These are phyloP conservation scores for Tetrax tetrax DNA, from an alignment of 2,113 vertebrate genomes.

Conservation along the genomic window DNA sequence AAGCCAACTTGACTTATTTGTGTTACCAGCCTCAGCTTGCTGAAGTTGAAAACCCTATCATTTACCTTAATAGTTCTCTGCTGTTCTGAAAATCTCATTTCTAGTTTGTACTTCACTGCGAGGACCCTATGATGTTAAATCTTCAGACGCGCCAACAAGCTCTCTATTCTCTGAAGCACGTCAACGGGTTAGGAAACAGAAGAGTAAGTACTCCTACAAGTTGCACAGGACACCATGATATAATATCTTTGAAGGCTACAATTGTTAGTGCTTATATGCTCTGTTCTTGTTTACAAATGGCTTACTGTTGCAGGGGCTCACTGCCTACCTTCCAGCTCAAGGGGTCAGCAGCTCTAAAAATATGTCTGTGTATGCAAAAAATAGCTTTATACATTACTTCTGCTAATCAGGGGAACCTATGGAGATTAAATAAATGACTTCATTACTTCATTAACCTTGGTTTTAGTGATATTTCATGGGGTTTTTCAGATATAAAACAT, in stretches of 20 bases:
- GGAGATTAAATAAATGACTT: neutral
- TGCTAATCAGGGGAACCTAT: fast-evolving
- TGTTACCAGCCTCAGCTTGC: fast-evolving
- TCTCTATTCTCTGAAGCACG: slow-evolving; percentile 81
- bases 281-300: neutral
- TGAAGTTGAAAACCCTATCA: fast-evolving
- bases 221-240: too few relatives aligned
- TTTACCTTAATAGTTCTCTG: neutral
- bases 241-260: neutral
- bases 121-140: slow-evolving; percentile 78
- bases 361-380: neutral
- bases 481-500: neutral
- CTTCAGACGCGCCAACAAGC: slow-evolving; percentile 72
- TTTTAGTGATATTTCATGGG: fast-evolving
- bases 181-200: slow-evolving; percentile 75
- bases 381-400: neutral
- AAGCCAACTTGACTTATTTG: fast-evolving
- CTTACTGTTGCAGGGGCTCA: neutral
- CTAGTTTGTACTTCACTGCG: slow-evolving; percentile 80
- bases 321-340: neutral
- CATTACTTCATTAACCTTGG: neutral
- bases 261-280: fast-evolving
- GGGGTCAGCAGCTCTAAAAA: neutral
- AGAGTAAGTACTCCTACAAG: slow-evolving; percentile 68
- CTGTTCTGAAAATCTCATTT: neutral